phyloP scores from a whole-genome alignment of 2,797 vertebrate species.

The Knipowitschia caucasica region DNA sequence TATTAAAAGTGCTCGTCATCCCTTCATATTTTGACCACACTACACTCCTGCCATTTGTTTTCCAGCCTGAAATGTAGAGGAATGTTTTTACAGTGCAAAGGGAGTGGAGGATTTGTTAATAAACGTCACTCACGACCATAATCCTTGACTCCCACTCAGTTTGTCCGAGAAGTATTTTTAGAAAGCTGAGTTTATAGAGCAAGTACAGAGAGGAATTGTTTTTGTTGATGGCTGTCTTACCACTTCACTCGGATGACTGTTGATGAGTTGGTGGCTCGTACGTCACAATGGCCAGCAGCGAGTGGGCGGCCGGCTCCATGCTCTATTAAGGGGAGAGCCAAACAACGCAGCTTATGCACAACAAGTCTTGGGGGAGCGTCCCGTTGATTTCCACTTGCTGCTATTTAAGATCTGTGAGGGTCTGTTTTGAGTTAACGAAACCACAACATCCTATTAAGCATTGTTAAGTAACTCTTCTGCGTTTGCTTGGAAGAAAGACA shows the following conservation, averaged over 20 bases:
- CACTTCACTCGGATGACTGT: conserved; percentile 68
- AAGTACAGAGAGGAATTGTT: conserved; percentile 67
- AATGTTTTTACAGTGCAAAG: conserved; percentile 49
- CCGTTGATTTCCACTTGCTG: conserved; percentile 60
- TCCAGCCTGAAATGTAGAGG: conserved; percentile 42
- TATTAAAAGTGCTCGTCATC: conserved; percentile 31
- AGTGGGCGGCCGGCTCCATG: conserved; percentile 73
- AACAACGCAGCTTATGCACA: conserved; percentile 56
- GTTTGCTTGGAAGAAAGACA: conserved; percentile 45
- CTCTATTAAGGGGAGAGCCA: conserved; percentile 67
- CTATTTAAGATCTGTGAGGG: conserved; percentile 63
- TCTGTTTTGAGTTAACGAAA: conserved; percentile 72
- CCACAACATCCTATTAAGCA: conserved; percentile 73
- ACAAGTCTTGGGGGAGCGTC: conserved; percentile 47
- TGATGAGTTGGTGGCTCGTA: conserved; percentile 63
- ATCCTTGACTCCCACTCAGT: conserved; percentile 55
- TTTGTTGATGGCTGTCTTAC: conserved; percentile 67
- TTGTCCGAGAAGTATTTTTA: conserved; percentile 66
- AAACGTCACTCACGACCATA: conserved; percentile 63
- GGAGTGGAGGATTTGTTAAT: conserved; percentile 65
- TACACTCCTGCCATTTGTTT: conserved; percentile 57
- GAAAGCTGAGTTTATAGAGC: conserved; percentile 48
- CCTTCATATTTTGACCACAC: conserved; percentile 48
- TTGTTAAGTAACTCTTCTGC: conserved; percentile 60
- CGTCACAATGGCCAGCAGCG: conserved; percentile 58